Evolutionary conservation across 2,888 invertebrate genomes (phyloP).

Genomic region (Rhingia rostrata): DNA sequence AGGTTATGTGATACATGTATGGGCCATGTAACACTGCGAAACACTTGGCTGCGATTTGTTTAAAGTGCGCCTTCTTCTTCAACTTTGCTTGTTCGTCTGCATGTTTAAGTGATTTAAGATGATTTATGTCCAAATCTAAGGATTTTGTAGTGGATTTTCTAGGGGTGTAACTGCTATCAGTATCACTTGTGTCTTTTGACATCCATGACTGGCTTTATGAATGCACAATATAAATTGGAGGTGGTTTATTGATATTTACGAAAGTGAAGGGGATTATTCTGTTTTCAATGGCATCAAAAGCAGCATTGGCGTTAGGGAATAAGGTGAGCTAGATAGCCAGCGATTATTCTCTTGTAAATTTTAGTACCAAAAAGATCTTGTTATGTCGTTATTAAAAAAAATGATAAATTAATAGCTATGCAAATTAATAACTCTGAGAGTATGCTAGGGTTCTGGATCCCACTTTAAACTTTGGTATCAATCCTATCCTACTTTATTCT

Average conservation of each 20-base stretch:
- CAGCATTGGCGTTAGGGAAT: too few species aligned
- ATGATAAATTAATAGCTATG: too few species aligned
- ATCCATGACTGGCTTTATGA: conserved; percentile 13
- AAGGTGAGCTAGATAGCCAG: too few species aligned
- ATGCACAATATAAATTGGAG: conserved; percentile 4
- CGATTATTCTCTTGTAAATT: too few species aligned
- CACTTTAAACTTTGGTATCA: too few species aligned
- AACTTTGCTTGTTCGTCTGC: conserved; percentile 77
- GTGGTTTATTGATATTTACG: conserved; percentile 29
- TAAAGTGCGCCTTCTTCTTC: conserved; percentile 77
- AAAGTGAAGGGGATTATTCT: conserved; percentile 20
- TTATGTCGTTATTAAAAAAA: too few species aligned
- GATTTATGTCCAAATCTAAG: conserved; percentile 81
- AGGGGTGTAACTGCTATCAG: conserved; percentile 8
- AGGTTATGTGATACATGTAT: conserved; percentile 64
- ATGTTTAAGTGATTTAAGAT: conserved; percentile 83
- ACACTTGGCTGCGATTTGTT: conserved; percentile 83
- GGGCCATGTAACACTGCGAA: conserved; percentile 75
- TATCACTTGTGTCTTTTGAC: conserved; percentile 39
- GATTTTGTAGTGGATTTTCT: conserved; percentile 73
- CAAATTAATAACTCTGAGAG: too few species aligned
- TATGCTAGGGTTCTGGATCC: too few species aligned
- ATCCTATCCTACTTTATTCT: too few species aligned
- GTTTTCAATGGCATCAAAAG: too few species aligned
- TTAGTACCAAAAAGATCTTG: too few species aligned